Evolutionary conservation across 2,888 invertebrate species (phyloP), one percentile per base, ranked within the genome.

Genomic region (Hofmannophila pseudospretella): DNA sequence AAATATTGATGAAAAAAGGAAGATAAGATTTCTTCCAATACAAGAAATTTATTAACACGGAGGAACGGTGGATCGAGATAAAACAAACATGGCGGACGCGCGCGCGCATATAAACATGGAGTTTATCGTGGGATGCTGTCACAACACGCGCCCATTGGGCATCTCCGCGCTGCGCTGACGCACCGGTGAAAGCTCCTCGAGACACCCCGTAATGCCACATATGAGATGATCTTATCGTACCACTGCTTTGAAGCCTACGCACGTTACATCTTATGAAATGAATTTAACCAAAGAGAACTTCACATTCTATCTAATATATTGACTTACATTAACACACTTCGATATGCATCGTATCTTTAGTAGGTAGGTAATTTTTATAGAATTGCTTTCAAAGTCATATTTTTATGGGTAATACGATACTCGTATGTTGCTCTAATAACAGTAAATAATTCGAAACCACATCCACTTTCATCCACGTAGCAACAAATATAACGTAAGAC

Each of bases 101-200:
- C 75, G 70, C 76, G 78, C 75, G 76, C 78, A 74, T 66, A 70
- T 81, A 80, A 78, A 81, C 78, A 80, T 70, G 59, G 58, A 74
- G 69, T 78, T 80, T 81, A 85, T 79, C 81, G 82, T 86, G 82
- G 82, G 85, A 85, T 72, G 85, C 84, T 85, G 86, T 85, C 85
- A 85, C 80, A 86, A 86, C 82, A 85, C 61, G 66, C 74, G 71
- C 65, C 70, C 75, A 67, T 63, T 67, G 72, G 67, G 57, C 73
- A 67, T 49, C 54, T 56, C 49, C 28, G 46, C 61, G 58, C 63
- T 9, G 25, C 34, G 41, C 41, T 76, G 79, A 80, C 67, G 72
- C 71, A 63, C 58, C 64, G 77, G 84, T 80, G 82, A 84, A 84
- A 84, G 84, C 78, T 74, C 59, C 52, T n/a, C 11, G 58, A 74